Evolutionary conservation across 1,140 invertebrate species (phyloP).

Genomic region (Caenorhabditis inopinata): DNA sequence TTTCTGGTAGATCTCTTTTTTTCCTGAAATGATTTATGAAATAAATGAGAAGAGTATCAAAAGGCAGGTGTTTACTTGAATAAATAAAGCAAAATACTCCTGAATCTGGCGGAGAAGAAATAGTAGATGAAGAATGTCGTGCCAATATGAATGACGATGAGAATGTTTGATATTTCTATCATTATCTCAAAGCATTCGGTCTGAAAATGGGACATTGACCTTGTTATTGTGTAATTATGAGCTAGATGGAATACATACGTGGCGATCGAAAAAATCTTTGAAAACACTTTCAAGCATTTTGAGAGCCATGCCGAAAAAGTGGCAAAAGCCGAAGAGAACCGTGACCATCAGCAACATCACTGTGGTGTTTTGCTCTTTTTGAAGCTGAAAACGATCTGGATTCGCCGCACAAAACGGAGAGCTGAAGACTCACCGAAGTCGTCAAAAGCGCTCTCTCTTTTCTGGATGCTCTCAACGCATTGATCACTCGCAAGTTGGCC

Average conservation of each 20-base stretch:
- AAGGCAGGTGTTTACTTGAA: neutral
- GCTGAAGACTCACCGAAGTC: neutral
- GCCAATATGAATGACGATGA: neutral
- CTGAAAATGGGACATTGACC: neutral
- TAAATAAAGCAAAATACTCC: constrained; percentile 14
- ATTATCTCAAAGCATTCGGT: constrained; percentile 3
- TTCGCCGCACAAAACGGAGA: too few relatives aligned
- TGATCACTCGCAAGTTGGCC: constrained; percentile 5
- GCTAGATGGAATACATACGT: neutral
- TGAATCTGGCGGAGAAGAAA: neutral
- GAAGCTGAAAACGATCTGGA: neutral
- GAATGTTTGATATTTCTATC: constrained; percentile 9
- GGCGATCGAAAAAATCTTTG: neutral
- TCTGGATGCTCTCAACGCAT: neutral
- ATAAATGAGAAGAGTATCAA: neutral
- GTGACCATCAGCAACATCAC: constrained; percentile 4
- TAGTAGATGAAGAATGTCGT: constrained; percentile 16
- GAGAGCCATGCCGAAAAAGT: constrained; percentile 17
- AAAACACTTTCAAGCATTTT: neutral
- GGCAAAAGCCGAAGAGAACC: constrained; percentile 7
- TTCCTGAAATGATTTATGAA: neutral
- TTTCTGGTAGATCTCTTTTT: neutral
- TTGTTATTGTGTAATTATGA: neutral
- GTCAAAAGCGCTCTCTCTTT: constrained; percentile 9
- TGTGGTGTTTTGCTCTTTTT: constrained; percentile 22